A percentile compares a stretch with the other conserved stretches of the same genome.
Evolutionary conservation across 1,140 invertebrate species (phyloP).

Genomic region (Papilio polyxenes): DNA sequence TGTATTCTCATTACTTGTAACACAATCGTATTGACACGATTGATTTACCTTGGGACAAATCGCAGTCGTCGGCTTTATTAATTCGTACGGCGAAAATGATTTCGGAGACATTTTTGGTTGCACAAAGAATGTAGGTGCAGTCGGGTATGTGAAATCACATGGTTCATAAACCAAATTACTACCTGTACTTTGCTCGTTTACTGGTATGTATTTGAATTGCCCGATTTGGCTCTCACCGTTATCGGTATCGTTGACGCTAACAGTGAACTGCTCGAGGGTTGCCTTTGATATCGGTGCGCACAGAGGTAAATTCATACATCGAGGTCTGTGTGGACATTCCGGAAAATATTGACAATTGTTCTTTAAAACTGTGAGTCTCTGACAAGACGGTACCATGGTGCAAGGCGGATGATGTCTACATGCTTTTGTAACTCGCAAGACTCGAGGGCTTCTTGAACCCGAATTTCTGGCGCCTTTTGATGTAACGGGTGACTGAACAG

Average conservation of each 20-base stretch:
- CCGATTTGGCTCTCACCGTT: slow-evolving; percentile 49
- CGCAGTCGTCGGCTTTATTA: slow-evolving; percentile 42
- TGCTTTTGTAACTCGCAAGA: slow-evolving; percentile 69
- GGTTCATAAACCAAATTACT: slow-evolving; percentile 42
- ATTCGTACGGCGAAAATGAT: slow-evolving; percentile 50
- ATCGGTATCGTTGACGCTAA: slow-evolving; percentile 49
- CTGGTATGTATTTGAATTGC: slow-evolving; percentile 50
- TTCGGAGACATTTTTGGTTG: slow-evolving; percentile 48
- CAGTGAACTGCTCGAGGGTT: slow-evolving; percentile 54
- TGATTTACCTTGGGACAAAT: slow-evolving; percentile 54
- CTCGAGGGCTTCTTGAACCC: slow-evolving; percentile 48
- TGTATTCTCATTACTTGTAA: slow-evolving; percentile 44
- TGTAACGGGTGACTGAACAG: slow-evolving; percentile 49
- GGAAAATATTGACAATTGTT: slow-evolving; percentile 71
- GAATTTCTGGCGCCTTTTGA: slow-evolving; percentile 51
- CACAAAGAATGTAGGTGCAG: slow-evolving; percentile 49
- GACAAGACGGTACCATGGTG: slow-evolving; percentile 70
- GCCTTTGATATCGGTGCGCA: slow-evolving; percentile 65
- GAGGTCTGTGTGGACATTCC: slow-evolving; percentile 68
- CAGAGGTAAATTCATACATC: slow-evolving; percentile 70
- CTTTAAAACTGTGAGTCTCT: slow-evolving; percentile 64
- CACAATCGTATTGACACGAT: slow-evolving; percentile 64
- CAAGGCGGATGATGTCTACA: slow-evolving; percentile 73
- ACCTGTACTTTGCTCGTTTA: slow-evolving; percentile 4
- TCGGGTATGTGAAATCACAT: slow-evolving; percentile 56